phyloP scores from a whole-genome alignment of 2,797 vertebrate species.

The Arnoldichthys spilopterus region DNA sequence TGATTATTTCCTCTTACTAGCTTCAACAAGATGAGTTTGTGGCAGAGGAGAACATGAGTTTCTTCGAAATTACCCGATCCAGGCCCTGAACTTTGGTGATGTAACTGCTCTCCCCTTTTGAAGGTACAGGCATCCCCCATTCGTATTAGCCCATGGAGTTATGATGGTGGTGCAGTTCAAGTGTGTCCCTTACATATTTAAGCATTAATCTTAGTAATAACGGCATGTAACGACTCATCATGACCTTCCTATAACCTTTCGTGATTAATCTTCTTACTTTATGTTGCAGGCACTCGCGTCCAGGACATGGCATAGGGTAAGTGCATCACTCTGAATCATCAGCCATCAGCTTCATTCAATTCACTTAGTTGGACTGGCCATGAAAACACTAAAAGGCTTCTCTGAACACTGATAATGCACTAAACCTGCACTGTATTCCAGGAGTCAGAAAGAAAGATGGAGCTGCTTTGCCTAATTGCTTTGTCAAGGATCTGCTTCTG shows the following conservation, averaged over 20 bases:
- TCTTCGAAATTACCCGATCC: not conserved
- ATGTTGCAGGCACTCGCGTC: not conserved
- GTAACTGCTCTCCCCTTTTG: not conserved
- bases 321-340: slow-evolving; percentile 31
- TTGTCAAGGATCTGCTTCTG: slow-evolving; percentile 31
- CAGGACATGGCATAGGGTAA: slow-evolving; percentile 7
- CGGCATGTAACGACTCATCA: too few species aligned
- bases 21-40: slow-evolving; percentile 24
- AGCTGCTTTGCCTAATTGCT: slow-evolving; percentile 18
- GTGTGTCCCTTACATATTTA: not conserved
- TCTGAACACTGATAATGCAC: slow-evolving; percentile 12
- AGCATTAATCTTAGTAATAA: slow-evolving; percentile 1
- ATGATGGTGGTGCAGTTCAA: not conserved
- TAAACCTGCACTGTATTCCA: not conserved
- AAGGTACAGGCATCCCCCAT: not conserved
- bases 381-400: slow-evolving; percentile 25
- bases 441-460: not conserved
- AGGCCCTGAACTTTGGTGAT: slow-evolving; percentile 19
- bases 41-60: slow-evolving; percentile 11
- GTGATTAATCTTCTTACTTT: not conserved
- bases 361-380: slow-evolving; percentile 19
- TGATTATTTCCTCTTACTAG: slow-evolving; percentile 36
- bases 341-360: not conserved
- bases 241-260: not conserved
- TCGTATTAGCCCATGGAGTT: not conserved